A percentile compares a stretch with the other conserved stretches of the same genome.
These are phyloP conservation scores for Galerucella pusilla DNA, from an alignment of 2,888 invertebrate species.

Conservation along the genomic window DNA sequence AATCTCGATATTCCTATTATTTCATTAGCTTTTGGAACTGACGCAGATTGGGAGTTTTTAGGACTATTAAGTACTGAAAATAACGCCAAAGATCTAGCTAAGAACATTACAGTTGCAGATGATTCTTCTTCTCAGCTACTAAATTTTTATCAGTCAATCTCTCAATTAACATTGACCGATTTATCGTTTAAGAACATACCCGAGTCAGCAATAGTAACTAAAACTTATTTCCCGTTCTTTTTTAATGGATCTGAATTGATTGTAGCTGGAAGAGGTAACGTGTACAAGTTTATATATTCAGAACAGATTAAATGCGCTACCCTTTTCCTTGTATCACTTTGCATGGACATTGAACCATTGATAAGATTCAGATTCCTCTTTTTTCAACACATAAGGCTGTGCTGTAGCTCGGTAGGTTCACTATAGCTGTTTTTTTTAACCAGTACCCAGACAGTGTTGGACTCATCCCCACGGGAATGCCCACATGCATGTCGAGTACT, in stretches of 20 bases:
- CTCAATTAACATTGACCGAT: slow-evolving; percentile 73
- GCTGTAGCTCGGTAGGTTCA: no score
- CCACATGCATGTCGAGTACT: no score
- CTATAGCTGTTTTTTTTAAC: no score
- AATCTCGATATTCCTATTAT: slow-evolving; percentile 65
- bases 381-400: no score
- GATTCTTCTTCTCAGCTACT: slow-evolving; percentile 73
- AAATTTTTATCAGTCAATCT: slow-evolving; percentile 73
- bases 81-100: slow-evolving; percentile 68
- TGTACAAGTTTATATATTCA: no score
- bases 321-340: no score
- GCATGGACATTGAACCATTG: no score
- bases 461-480: no score
- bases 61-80: slow-evolving; percentile 72
- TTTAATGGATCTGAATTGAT: slow-evolving; percentile 73
- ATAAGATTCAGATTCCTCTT: no score
- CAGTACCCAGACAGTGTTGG: no score
- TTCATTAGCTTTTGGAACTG: slow-evolving; percentile 74
- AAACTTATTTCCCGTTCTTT: slow-evolving; percentile 68
- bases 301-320: no score
- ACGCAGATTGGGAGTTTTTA: slow-evolving; percentile 73
- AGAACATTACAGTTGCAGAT: slow-evolving; percentile 74
- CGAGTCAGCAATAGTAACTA: slow-evolving; percentile 62
- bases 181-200: slow-evolving; percentile 71
- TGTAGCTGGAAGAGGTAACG: slow-evolving; percentile 66